Evolutionary conservation across 2,113 vertebrate genomes (phyloP).

Genomic region (Haliaeetus leucogaster): DNA sequence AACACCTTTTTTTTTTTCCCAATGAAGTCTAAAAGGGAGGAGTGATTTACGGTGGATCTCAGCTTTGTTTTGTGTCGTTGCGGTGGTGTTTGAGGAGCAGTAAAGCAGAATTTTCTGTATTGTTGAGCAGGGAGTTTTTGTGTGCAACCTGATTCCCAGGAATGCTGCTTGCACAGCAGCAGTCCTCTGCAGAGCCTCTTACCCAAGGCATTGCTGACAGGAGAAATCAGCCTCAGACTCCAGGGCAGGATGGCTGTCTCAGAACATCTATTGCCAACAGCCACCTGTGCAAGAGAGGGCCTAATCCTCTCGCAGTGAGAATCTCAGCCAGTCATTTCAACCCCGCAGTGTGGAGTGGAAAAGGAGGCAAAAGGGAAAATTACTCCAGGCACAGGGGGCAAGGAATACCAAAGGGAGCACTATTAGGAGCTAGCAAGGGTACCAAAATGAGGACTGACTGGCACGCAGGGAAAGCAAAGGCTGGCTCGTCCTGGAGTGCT

Average conservation of each 20-base stretch:
- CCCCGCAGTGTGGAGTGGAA: neutral
- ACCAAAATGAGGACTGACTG: neutral
- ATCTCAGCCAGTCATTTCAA: neutral
- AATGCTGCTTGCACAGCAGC: neutral
- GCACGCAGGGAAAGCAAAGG: neutral
- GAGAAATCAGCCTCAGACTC: neutral
- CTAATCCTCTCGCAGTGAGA: neutral
- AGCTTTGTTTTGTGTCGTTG: neutral
- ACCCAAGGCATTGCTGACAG: neutral
- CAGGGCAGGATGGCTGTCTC: neutral
- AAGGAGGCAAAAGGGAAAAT: neutral
- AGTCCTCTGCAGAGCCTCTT: neutral
- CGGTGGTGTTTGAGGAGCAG: neutral
- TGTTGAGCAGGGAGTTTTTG: neutral
- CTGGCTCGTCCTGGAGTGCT: neutral
- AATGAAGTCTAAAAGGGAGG: neutral
- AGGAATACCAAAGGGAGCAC: neutral
- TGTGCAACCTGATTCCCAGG: neutral
- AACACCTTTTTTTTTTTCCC: neutral
- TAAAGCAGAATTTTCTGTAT: neutral
- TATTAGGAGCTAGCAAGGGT: neutral
- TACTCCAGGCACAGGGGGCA: neutral
- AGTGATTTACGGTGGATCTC: neutral
- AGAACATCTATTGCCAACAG: neutral
- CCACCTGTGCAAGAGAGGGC: neutral